Conservation (phyloP, 1,140 invertebrate species). For the Dendroctonus ponderosae region DNA sequence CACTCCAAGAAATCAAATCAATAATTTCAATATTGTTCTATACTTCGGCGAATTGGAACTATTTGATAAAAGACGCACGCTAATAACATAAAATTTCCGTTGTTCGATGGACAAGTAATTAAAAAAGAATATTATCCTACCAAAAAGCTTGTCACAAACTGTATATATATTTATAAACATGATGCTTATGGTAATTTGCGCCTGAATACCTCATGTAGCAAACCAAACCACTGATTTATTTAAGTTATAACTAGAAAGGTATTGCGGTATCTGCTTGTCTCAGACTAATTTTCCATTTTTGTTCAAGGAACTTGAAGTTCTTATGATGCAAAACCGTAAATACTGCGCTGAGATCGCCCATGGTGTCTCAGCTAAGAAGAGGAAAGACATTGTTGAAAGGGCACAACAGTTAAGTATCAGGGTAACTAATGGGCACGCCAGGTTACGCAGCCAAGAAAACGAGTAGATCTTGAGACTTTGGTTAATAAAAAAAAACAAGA, state of each 20-base stretch:
- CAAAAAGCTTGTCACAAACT: background rate
- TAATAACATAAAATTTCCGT: no score
- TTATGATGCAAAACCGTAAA: conserved; percentile 98
- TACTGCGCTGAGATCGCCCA: conserved; percentile 98
- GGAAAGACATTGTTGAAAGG: conserved; percentile 93
- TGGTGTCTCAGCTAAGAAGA: conserved; percentile 93
- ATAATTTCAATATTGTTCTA: no score
- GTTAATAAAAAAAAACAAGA: no score
- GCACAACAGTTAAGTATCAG: conserved; percentile 94
- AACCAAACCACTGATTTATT: conserved; percentile 17
- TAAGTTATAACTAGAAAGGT: background rate
- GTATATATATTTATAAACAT: conserved; percentile 30
- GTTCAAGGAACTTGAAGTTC: conserved; percentile 91
- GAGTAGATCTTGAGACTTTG: conserved; percentile 66
- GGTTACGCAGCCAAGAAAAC: conserved; percentile 96
- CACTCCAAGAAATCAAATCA: no score
- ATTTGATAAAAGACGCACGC: background rate
- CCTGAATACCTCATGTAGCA: conserved; percentile 44
- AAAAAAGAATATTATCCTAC: no score
- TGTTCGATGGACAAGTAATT: no score
- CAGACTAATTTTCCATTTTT: conserved; percentile 7
- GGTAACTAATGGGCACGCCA: conserved; percentile 93
- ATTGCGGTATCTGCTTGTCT: background rate
- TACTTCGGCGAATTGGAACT: background rate
- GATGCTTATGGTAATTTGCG: conserved; percentile 51